phyloP scores from a whole-genome alignment of 2,113 vertebrate species.

The Scalopus aquaticus region DNA sequence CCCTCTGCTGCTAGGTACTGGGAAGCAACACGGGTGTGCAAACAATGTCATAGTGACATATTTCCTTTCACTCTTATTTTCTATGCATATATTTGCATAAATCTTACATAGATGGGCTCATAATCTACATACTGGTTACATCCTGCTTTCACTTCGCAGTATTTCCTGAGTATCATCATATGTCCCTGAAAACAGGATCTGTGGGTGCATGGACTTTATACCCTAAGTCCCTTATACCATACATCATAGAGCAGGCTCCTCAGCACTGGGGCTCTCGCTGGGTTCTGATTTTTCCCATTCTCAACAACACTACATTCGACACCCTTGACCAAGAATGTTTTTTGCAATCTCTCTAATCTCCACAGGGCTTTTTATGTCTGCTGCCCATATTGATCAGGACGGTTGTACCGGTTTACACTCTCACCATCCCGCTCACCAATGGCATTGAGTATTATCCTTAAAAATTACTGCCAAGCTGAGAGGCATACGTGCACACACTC shows the following conservation, averaged over 20 bases:
- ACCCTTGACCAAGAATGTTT: neutral
- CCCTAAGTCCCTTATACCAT: rapidly evolving
- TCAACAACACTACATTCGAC: neutral
- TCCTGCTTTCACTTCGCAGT: neutral
- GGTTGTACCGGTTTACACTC: neutral
- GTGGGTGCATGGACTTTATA: neutral
- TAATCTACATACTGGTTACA: neutral
- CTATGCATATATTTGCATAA: slow-evolving; percentile 42
- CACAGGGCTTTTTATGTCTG: neutral
- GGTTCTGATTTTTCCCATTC: neutral
- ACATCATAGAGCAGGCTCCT: neutral
- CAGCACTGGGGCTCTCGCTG: neutral
- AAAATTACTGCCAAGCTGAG: neutral
- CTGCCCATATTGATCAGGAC: neutral
- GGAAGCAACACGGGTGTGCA: neutral
- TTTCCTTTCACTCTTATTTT: neutral
- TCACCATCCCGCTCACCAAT: neutral
- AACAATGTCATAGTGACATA: neutral
- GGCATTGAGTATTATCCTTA: neutral
- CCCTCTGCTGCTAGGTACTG: neutral
- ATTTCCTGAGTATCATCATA: neutral
- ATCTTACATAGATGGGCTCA: neutral
- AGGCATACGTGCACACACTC: rapidly evolving
- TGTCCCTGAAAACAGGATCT: neutral
- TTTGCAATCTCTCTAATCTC: neutral